phyloP scores from a whole-genome alignment of 2,113 vertebrate species.

The Neolamprologus kungweensis region DNA sequence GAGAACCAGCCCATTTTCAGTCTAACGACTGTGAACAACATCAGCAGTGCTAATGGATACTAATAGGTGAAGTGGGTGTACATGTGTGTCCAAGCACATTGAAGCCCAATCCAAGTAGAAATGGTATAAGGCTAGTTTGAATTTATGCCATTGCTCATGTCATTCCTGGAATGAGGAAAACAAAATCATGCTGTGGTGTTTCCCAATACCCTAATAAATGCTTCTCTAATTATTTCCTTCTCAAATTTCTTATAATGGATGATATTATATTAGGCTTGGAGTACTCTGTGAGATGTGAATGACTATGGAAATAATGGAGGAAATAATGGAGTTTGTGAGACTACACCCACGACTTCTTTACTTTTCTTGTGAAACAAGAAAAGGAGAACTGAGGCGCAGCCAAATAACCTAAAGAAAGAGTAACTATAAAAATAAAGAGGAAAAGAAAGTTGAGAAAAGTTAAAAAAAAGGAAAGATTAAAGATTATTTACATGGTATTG shows the following conservation, averaged over 20 bases:
- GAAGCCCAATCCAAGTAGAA: neutral
- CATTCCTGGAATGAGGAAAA: neutral
- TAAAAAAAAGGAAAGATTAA: neutral
- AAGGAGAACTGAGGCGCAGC: neutral
- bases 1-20: neutral
- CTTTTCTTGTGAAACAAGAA: neutral
- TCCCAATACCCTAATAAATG: neutral
- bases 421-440: neutral
- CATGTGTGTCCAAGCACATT: neutral
- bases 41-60: neutral
- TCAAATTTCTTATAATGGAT: slow-evolving; percentile 46
- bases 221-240: slow-evolving; percentile 47
- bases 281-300: neutral
- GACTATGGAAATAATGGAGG: neutral
- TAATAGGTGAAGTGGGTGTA: neutral
- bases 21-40: neutral
- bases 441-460: neutral
- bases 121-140: neutral
- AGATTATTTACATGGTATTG: neutral
- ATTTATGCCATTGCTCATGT: neutral
- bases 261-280: slow-evolving; percentile 21
- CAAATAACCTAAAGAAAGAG: neutral
- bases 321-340: neutral
- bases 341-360: neutral
- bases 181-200: neutral